Evolutionary conservation across 2,797 vertebrate genomes (phyloP), one percentile per base, ranked within the genome.

Genomic region (Clarias laeviceps): DNA sequence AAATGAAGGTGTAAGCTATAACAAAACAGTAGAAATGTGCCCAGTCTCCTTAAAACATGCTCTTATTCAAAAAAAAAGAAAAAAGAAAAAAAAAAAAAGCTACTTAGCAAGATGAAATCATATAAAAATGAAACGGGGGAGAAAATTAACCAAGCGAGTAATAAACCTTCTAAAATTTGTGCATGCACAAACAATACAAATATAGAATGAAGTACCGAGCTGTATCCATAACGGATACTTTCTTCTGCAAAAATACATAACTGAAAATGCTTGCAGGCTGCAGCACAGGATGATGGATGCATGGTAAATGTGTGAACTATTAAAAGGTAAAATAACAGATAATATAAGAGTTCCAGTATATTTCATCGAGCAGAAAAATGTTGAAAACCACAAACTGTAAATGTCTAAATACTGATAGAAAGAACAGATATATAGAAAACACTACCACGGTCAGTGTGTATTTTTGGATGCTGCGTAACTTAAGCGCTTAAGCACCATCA

Each of bases 401-500:
- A 34, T 82, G 24, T 54, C 12, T 32, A 64, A n/a, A 40, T 64
- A 54, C 77, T 82, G 34, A 72, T 9, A 66, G 24, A 50, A 11
- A 73, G 37, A 12, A 76, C 3, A 73, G 29, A 81, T 87, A 79
- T 70, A 56, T 29, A 20, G 6, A 50, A 69, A 59, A 82, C n/a
- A n/a, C 37, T 64, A 69, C 61, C 62, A 76, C 56, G 32, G 34
- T 72, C 62, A 54, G 69, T 86, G 15, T 84, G 22, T 77, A 27
- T 78, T 73, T 81, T 68, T 61, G 24, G 34, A 65, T 70, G 37
- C 65, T 74, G 73, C 50, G 65, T 80, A 88, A 88, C 66, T 65
- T 74, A 79, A 85, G 62, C 76, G 69, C 84, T 84, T 29, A 81
- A 87, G 80, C 70, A 86, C 62, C 40, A 45, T 18, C 62, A 96